A percentile compares a stretch with the other conserved stretches of the same genome.
phyloP scores from a whole-genome alignment of 2,113 vertebrate genomes.

The Poeciliopsis occidentalis region DNA sequence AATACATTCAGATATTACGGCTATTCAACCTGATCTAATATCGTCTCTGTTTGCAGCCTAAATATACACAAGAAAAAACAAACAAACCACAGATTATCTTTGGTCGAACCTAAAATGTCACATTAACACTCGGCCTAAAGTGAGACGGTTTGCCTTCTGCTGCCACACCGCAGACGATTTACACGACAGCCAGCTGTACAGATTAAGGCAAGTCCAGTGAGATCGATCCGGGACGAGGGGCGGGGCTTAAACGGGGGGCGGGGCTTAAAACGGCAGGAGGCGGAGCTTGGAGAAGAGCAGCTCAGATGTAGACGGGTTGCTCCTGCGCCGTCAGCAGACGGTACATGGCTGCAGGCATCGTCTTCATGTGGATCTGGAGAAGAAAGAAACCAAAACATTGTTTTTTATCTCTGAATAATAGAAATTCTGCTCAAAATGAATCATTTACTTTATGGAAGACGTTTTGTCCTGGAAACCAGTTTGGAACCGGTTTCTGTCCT shows the following conservation, averaged over 20 bases:
- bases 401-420: too few species aligned
- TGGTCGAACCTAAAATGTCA: slow-evolving; percentile 66
- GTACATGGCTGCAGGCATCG: slow-evolving; percentile 99
- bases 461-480: too few species aligned
- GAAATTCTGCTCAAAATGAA: too few species aligned
- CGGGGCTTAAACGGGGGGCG: not conserved
- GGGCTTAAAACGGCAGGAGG: not conserved
- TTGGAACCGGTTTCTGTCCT: slow-evolving; percentile 9
- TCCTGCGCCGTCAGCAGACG: slow-evolving; percentile 96
- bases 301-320: slow-evolving; percentile 96
- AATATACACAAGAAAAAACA: slow-evolving; percentile 75
- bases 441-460: too few species aligned
- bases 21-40: slow-evolving; percentile 58
- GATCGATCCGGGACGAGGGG: slow-evolving; percentile 31
- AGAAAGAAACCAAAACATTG: slow-evolving; percentile 14
- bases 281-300: not conserved
- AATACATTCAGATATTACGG: slow-evolving; percentile 73
- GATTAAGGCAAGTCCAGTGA: slow-evolving; percentile 80
- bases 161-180: slow-evolving; percentile 35
- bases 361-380: slow-evolving; percentile 97
- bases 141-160: slow-evolving; percentile 58
- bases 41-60: slow-evolving; percentile 64
- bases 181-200: slow-evolving; percentile 59
- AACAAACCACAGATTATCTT: slow-evolving; percentile 59
- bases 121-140: slow-evolving; percentile 49